Conservation (phyloP, 2,113 vertebrate species). For the Isichthys henryi region DNA sequence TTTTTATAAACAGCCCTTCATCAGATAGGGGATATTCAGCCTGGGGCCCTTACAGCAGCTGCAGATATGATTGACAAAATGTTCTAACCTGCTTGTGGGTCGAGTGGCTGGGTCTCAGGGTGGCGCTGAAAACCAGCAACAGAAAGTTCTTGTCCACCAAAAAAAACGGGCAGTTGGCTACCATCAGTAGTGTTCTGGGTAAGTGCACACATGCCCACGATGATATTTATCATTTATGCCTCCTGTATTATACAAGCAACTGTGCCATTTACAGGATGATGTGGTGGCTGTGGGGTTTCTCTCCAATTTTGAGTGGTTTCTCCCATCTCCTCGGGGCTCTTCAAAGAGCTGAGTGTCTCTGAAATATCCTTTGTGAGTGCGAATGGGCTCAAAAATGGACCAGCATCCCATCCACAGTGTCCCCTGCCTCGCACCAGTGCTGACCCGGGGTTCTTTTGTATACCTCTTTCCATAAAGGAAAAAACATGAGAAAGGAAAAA, state of each 20-base stretch:
- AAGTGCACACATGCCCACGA: constrained; percentile 28
- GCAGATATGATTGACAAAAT: too few relatives aligned
- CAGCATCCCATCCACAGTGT: not conserved
- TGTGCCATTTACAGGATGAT: not conserved
- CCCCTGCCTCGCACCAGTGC: not conserved
- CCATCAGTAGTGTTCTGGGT: constrained; percentile 78
- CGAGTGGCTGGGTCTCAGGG: constrained; percentile 77
- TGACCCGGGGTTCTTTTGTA: not conserved
- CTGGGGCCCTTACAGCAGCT: too few relatives aligned
- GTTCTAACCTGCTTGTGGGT: too few relatives aligned
- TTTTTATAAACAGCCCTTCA: too few relatives aligned
- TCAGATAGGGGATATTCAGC: too few relatives aligned
- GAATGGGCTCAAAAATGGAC: not conserved
- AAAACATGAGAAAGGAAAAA: not conserved
- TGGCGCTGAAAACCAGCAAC: constrained; percentile 82
- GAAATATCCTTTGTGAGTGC: not conserved
- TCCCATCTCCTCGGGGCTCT: not conserved
- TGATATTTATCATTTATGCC: not conserved
- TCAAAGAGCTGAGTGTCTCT: not conserved
- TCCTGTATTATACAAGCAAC: not conserved
- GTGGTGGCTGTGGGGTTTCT: not conserved
- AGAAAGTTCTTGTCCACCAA: constrained; percentile 91
- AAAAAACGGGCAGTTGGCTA: constrained; percentile 86
- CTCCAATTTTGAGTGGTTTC: not conserved
- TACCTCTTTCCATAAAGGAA: not conserved